These are phyloP conservation scores for Calcarius ornatus DNA, from an alignment of 2,113 vertebrate species.

Conservation along the genomic window DNA sequence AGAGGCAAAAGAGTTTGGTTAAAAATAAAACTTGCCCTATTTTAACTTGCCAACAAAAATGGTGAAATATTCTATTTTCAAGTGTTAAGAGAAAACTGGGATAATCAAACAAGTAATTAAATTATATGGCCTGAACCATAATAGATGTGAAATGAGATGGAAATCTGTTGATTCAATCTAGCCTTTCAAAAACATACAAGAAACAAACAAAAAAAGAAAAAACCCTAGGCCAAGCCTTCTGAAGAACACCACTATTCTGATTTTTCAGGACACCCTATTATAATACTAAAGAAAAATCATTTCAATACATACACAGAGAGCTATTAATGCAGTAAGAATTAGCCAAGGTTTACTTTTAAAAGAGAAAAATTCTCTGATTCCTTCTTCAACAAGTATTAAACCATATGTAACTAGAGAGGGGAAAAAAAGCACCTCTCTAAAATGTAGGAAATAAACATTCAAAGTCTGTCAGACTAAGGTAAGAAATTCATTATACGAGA, in stretches of 20 bases:
- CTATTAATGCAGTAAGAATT: background rate
- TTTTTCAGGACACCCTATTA: background rate
- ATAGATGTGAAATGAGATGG: background rate
- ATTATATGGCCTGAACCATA: background rate
- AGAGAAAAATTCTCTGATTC: background rate
- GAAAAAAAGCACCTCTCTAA: background rate
- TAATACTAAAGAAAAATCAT: background rate
- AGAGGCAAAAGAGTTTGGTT: background rate
- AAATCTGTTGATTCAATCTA: background rate
- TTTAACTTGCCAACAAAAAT: background rate
- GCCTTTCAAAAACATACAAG: background rate
- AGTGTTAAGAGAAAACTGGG: background rate
- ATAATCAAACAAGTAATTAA: background rate
- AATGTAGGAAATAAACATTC: background rate
- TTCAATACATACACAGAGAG: background rate
- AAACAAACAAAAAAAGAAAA: background rate
- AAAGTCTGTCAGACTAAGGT: background rate
- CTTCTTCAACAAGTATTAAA: background rate
- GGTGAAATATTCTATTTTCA: background rate
- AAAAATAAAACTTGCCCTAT: background rate
- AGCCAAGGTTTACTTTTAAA: background rate
- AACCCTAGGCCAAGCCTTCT: background rate
- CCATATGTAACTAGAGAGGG: rapidly evolving
- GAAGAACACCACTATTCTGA: background rate
- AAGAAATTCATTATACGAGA: conserved; percentile 11